Conservation (phyloP, 2,797 vertebrate species). For the Lemur catta region DNA sequence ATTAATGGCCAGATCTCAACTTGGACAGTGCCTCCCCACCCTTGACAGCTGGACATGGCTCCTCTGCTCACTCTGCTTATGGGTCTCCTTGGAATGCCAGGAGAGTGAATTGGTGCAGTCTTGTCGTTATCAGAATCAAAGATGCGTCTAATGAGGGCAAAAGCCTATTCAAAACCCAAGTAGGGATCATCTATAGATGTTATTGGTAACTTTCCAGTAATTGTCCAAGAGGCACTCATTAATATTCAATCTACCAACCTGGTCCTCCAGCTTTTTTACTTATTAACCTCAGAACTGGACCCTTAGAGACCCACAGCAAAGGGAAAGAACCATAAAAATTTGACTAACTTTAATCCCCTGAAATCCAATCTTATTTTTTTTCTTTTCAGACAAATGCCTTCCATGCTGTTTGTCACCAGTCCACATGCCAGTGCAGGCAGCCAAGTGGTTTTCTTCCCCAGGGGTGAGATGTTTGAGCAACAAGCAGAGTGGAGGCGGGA, state of each 20-base stretch:
- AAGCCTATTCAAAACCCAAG: neutral
- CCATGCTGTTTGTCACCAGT: neutral
- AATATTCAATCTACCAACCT: conserved; percentile 10
- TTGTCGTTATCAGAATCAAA: neutral
- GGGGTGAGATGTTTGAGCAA: neutral
- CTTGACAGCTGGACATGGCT: neutral
- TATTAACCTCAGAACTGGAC: conserved; percentile 45
- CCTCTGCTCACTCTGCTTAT: neutral
- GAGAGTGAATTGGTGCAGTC: neutral
- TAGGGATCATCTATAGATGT: neutral
- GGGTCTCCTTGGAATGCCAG: neutral
- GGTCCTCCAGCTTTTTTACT: neutral
- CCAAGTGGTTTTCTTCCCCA: neutral
- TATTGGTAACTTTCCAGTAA: neutral
- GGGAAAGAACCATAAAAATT: neutral
- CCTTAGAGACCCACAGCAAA: neutral
- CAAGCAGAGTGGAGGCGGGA: neutral
- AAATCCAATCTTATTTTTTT: conserved; percentile 23
- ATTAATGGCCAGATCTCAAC: neutral
- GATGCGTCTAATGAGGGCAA: neutral
- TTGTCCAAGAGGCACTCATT: neutral
- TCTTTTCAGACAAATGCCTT: neutral
- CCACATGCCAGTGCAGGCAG: neutral
- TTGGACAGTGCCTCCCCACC: neutral
- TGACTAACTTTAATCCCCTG: conserved; percentile 26